These are phyloP conservation scores for Hydractinia symbiolongicarpus DNA, from an alignment of 30 jellyfish, hydroid and myxozoan genomes.

Conservation along the genomic window DNA sequence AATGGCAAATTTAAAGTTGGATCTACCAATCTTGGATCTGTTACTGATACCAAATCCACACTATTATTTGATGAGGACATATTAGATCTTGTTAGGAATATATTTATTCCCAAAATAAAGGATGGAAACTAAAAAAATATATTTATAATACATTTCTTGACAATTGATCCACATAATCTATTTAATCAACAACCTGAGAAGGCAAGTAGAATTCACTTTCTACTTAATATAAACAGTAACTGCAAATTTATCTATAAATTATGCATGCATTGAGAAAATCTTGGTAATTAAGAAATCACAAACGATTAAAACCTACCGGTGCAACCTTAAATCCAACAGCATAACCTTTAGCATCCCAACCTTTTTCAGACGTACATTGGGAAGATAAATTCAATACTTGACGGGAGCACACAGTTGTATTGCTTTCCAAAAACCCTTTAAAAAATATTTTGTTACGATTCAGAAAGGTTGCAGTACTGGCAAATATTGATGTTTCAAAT, in stretches of 20 bases:
- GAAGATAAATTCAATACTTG: slow-evolving; percentile 46
- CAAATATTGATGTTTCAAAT: no score
- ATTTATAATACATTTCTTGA: background rate
- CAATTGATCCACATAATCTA: no score
- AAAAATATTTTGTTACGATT: background rate
- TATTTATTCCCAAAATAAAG: slow-evolving; percentile 6
- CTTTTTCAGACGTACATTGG: slow-evolving; percentile 61
- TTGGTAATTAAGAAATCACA: no score
- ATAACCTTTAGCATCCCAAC: slow-evolving; percentile 52
- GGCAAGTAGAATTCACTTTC: no score
- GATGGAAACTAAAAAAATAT: slow-evolving; percentile 14
- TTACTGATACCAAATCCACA: background rate
- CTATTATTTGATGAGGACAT: background rate
- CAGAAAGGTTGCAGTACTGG: background rate
- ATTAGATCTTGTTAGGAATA: background rate
- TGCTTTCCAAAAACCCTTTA: slow-evolving; percentile 68
- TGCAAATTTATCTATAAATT: no score
- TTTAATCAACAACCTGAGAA: no score
- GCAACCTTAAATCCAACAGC: slow-evolving; percentile 62
- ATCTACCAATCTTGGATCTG: slow-evolving; percentile 38
- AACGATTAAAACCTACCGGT: slow-evolving; percentile 53
- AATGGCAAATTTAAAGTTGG: slow-evolving; percentile 58
- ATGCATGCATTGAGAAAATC: no score
- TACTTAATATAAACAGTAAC: no score
- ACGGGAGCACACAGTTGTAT: slow-evolving; percentile 59